Evolutionary conservation across 2,888 invertebrate genomes (phyloP).

Genomic region (Standfussiana lucernea): DNA sequence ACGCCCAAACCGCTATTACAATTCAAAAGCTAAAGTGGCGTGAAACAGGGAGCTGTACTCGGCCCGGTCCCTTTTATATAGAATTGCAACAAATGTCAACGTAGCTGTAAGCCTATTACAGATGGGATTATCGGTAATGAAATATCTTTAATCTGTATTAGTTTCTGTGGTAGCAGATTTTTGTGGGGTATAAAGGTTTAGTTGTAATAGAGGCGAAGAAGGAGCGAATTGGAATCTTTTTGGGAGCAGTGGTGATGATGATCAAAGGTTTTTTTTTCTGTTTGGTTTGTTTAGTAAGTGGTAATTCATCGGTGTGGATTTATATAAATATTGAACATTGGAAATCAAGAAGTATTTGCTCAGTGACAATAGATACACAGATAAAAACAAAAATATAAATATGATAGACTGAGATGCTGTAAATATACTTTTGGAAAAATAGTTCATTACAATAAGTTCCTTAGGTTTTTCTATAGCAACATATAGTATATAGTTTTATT

Average conservation of each 20-base stretch:
- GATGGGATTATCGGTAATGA: constrained; percentile 88
- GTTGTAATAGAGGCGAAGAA: constrained; percentile 31
- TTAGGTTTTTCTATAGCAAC: background rate
- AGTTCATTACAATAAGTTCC: background rate
- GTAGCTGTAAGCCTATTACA: constrained; percentile 86
- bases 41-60: constrained; percentile 63
- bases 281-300: background rate
- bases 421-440: background rate
- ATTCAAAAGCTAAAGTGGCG: constrained; percentile 67
- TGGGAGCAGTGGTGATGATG: background rate
- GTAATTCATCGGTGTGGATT: background rate
- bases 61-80: constrained; percentile 68
- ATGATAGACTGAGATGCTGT: background rate
- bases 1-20: constrained; percentile 44
- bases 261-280: constrained; percentile 9
- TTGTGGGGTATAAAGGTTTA: constrained; percentile 50
- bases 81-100: constrained; percentile 87
- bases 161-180: constrained; percentile 71
- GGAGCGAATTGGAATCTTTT: constrained; percentile 34
- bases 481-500: no score
- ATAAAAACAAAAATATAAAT: background rate
- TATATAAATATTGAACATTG: background rate
- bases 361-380: background rate
- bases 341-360: background rate
- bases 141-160: constrained; percentile 90